Percentiles rank a stretch among this genome's conserved stretches.
Evolutionary conservation across 1,140 invertebrate species (phyloP).

Genomic region (Mizuhopecten yessoensis): DNA sequence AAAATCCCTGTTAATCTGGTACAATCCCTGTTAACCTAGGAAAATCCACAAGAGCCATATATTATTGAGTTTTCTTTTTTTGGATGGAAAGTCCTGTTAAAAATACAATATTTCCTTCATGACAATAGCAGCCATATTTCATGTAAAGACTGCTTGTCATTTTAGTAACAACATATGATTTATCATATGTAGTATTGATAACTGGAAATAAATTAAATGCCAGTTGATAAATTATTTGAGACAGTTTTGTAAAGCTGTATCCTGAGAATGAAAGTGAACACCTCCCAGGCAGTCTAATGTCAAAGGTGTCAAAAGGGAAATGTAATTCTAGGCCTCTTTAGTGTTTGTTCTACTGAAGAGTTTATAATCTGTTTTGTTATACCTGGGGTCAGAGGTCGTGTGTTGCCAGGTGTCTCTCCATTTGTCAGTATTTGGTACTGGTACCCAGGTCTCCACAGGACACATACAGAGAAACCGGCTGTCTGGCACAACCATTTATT

Average conservation of each 20-base stretch:
- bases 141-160: background rate
- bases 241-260: background rate
- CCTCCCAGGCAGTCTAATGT: background rate
- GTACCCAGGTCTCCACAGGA: background rate
- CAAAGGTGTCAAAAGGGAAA: background rate
- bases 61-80: too few relatives aligned
- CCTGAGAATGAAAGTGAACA: background rate
- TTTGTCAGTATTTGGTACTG: slow-evolving; percentile 34
- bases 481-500: background rate
- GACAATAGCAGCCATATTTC: background rate
- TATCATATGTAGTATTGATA: background rate
- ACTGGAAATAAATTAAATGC: slow-evolving; percentile 35
- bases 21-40: too few relatives aligned
- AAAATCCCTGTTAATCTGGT: too few relatives aligned
- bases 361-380: slow-evolving; percentile 36
- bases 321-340: background rate
- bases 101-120: too few relatives aligned
- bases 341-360: background rate
- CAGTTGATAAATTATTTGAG: background rate
- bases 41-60: too few relatives aligned
- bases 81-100: too few relatives aligned
- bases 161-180: background rate
- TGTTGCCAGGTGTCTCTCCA: slow-evolving; percentile 21
- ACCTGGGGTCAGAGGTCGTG: slow-evolving; percentile 3
- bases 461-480: background rate